Evolutionary conservation across 1,140 invertebrate species (phyloP), one percentile per base, ranked within the genome.

Genomic region (Penaeus chinensis): DNA sequence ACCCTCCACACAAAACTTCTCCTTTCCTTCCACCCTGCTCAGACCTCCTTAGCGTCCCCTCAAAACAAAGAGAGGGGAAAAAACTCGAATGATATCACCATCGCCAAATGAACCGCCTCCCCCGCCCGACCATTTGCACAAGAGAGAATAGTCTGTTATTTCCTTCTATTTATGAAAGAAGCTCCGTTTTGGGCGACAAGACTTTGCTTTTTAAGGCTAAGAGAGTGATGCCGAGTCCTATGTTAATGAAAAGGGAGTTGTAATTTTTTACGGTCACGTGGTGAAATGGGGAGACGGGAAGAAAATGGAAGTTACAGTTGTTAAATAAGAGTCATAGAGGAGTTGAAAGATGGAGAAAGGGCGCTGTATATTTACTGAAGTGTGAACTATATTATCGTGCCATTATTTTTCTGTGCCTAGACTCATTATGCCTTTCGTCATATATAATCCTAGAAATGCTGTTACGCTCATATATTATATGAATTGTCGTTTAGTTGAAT

Each of bases 81-180:
- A 42, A 66, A 66, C 63, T 61, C 22, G 37, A 66, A 54, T 61
- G n/a, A 61, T 65, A 32, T 54, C n/a, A n/a, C 37, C 19, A 69
- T 18, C 37, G 27, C 82, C 66, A 47, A 69, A 83, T 69, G 63
- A 69, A 65, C 27, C 27, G 27, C 37, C 66, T 65, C 65, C 37
- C 22, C 11, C 22, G 24, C 47, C 22, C 22, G 24, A 60, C 83
- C 83, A 76, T 85, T 77, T 85, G 83, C 83, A 85, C 71, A 61
- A 27, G 24, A 74, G 24, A 77, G 83, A 77, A 32, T 71, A 62
- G 32, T 47, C 60, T 42, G 78, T 81, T 86, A 86, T 86, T 86
- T 62, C 77, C 84, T 80, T 24, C n/a, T 86, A 86, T 86, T 86
- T 86, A 78, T 80, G 80, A 86, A 86, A 85, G 84, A 80, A 62